Evolutionary conservation across 2,113 vertebrate species (phyloP).

Genomic region (Tachysurus vachellii): DNA sequence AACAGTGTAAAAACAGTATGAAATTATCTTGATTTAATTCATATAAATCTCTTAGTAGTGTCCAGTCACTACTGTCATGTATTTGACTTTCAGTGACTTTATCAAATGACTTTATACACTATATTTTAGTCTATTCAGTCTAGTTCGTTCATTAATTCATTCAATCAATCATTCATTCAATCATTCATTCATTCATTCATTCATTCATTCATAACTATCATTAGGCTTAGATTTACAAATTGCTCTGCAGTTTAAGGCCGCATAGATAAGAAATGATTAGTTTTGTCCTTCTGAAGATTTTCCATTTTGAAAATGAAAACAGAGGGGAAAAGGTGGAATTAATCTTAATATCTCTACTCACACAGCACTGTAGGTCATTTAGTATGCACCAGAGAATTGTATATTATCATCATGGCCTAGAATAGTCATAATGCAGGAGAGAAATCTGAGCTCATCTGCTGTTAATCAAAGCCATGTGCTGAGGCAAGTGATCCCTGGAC

Average conservation of each 20-base stretch:
- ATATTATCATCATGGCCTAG: constrained; percentile 28
- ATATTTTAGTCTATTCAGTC: background rate
- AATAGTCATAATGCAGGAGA: constrained; percentile 33
- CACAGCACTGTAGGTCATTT: constrained; percentile 13
- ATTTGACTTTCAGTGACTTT: background rate
- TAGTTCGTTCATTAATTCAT: background rate
- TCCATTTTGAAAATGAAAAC: constrained; percentile 14
- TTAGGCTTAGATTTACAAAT: background rate
- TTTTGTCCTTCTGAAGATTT: background rate
- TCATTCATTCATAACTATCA: background rate
- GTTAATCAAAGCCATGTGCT: constrained; percentile 40
- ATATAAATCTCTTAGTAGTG: background rate
- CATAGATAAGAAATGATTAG: background rate
- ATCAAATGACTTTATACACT: background rate
- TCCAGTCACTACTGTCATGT: background rate
- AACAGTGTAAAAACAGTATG: background rate
- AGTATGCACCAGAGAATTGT: constrained; percentile 8
- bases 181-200: background rate
- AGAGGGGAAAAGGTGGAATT: background rate
- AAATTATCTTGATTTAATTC: background rate
- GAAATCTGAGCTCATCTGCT: constrained; percentile 38
- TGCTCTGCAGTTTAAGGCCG: background rate
- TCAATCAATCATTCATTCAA: background rate
- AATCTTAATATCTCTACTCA: constrained; percentile 38
- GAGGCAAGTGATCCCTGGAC: constrained; percentile 30